Conservation (phyloP, 2,113 vertebrate genomes). For the Aviceda subcristata region DNA sequence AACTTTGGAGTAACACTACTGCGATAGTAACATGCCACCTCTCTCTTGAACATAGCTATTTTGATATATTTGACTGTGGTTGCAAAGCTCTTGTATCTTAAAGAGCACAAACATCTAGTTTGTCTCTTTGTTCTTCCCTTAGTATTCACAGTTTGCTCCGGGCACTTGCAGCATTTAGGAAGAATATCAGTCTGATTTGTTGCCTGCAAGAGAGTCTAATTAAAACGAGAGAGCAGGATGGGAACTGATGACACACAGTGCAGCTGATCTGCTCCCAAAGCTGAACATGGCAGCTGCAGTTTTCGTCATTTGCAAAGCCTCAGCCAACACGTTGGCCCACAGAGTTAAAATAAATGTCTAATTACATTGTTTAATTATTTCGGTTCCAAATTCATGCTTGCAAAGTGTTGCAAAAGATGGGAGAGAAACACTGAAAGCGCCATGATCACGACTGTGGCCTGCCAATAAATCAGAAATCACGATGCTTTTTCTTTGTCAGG, state of each 20-base stretch:
- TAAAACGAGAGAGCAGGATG: constrained; percentile 46
- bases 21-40: not conserved
- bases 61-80: not conserved
- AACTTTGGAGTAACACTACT: not conserved
- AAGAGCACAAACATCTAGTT: constrained; percentile 40
- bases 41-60: not conserved
- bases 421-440: not conserved
- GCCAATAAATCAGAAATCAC: not conserved
- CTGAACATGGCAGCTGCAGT: constrained; percentile 41
- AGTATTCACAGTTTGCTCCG: constrained; percentile 27
- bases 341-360: constrained; percentile 61
- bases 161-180: constrained; percentile 40
- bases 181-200: constrained; percentile 63
- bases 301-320: constrained; percentile 47
- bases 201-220: constrained; percentile 64
- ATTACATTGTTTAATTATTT: constrained; percentile 44
- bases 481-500: not conserved
- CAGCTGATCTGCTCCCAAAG: constrained; percentile 57
- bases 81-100: not conserved
- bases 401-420: not conserved
- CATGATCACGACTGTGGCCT: not conserved
- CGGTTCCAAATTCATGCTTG: not conserved
- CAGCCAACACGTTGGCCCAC: constrained; percentile 54
- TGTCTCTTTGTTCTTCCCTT: constrained; percentile 7
- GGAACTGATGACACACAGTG: constrained; percentile 39